A percentile compares a stretch with the other conserved stretches of the same genome.
These are phyloP conservation scores for Apotomis capreana DNA, from an alignment of 2,888 invertebrate genomes.

Conservation along the genomic window DNA sequence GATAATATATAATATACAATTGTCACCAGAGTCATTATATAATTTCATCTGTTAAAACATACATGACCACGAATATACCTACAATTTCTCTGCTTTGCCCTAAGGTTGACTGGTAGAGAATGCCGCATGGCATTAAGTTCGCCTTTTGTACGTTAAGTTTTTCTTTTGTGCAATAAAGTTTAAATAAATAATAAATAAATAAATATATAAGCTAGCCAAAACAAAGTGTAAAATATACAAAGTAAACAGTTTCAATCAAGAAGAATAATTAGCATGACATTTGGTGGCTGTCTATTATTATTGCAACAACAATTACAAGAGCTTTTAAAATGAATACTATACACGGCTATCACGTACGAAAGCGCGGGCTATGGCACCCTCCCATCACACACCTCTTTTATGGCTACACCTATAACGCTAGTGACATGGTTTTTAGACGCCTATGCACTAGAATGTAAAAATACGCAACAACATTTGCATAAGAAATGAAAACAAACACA, in stretches of 20 bases:
- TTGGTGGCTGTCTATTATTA: neutral
- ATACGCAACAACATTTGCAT: constrained; percentile 38
- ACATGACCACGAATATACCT: no score
- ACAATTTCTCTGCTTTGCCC: no score
- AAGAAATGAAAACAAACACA: constrained; percentile 17
- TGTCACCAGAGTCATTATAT: neutral
- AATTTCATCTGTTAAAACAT: neutral
- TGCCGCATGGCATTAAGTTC: no score
- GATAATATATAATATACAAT: neutral
- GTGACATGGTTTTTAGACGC: constrained; percentile 44
- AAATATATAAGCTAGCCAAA: no score
- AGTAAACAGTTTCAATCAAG: neutral
- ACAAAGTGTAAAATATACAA: no score
- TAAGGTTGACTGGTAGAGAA: no score
- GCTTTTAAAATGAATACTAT: no score
- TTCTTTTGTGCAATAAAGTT: no score
- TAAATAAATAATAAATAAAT: no score
- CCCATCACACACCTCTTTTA: constrained; percentile 25
- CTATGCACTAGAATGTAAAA: constrained; percentile 39
- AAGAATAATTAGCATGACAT: neutral
- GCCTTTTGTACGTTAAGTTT: no score
- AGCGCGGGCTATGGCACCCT: constrained; percentile 24
- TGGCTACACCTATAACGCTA: constrained; percentile 43
- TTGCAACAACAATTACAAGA: neutral
- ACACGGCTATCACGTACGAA: neutral